Conservation (phyloP, 2,113 vertebrate species). For the Epinephelus cyanopodus region DNA sequence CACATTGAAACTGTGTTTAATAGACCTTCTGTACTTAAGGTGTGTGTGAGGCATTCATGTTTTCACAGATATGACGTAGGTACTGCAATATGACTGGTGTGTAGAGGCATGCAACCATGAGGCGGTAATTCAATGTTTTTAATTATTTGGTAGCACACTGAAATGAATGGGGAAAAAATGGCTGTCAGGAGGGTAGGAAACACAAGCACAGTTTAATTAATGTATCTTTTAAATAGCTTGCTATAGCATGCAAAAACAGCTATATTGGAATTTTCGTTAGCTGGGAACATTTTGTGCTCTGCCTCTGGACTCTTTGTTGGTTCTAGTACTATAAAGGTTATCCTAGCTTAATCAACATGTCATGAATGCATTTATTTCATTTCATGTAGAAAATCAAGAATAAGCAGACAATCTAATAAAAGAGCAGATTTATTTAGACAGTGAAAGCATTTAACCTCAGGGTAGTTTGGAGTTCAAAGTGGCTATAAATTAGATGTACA, state of each 20-base stretch:
- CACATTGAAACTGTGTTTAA: too few species aligned
- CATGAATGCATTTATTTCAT: not conserved
- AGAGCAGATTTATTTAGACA: constrained; percentile 56
- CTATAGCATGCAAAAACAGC: not conserved
- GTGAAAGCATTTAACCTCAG: constrained; percentile 26
- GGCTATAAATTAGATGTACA: constrained; percentile 21
- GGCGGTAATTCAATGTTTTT: too few species aligned
- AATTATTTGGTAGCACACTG: not conserved
- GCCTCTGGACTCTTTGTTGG: not conserved
- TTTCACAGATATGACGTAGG: too few species aligned
- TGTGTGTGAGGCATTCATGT: too few species aligned
- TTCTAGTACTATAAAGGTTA: not conserved
- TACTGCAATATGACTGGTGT: too few species aligned
- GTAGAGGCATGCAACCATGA: too few species aligned
- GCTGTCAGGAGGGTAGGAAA: too few species aligned
- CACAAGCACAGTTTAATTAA: too few species aligned
- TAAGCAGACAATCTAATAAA: not conserved
- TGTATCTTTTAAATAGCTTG: too few species aligned
- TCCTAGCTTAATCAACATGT: not conserved
- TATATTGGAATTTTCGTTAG: not conserved
- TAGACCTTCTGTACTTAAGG: too few species aligned
- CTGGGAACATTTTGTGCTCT: not conserved
- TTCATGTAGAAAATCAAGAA: not conserved
- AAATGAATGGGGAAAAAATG: not conserved
- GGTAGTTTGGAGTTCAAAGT: constrained; percentile 34